These are phyloP conservation scores for Matsumyia berberina DNA, from an alignment of 2,888 invertebrate genomes.

Conservation along the genomic window DNA sequence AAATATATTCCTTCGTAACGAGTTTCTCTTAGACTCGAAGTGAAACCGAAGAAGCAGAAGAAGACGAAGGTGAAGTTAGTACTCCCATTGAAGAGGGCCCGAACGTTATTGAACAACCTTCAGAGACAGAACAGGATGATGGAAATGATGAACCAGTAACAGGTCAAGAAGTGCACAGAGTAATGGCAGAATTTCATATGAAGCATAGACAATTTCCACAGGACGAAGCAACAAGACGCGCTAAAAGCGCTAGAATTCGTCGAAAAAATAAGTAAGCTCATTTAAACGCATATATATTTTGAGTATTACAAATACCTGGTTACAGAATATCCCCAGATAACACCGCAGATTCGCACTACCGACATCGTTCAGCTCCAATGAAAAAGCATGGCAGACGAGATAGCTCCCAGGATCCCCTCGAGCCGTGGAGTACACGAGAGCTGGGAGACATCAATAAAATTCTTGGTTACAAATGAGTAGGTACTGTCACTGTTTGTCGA, in stretches of 20 bases:
- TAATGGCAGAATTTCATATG: conserved; percentile 84
- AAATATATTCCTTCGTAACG: not conserved
- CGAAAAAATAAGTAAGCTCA: conserved; percentile 80
- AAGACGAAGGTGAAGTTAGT: conserved; percentile 31
- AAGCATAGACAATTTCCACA: conserved; percentile 82
- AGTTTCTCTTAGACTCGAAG: not conserved
- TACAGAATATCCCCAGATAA: conserved; percentile 82
- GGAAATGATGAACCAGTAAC: conserved; percentile 82
- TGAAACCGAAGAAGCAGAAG: conserved; percentile 6
- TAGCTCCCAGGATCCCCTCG: conserved; percentile 87
- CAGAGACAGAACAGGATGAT: conserved; percentile 80
- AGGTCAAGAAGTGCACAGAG: conserved; percentile 82
- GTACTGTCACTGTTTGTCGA: not conserved
- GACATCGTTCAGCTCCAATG: conserved; percentile 80
- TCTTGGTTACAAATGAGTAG: conserved; percentile 83
- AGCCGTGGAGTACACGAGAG: conserved; percentile 90
- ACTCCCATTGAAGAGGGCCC: conserved; percentile 48
- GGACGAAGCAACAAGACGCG: conserved; percentile 80
- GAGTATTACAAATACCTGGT: conserved; percentile 12
- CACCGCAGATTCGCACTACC: conserved; percentile 79
- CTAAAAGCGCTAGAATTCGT: conserved; percentile 81
- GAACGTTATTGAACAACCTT: conserved; percentile 79
- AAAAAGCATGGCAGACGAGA: conserved; percentile 79
- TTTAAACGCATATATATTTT: not conserved
- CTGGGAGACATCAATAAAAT: conserved; percentile 90